Conservation (phyloP, 2,113 vertebrate genomes). For the Chaetorhynchus papuensis region DNA sequence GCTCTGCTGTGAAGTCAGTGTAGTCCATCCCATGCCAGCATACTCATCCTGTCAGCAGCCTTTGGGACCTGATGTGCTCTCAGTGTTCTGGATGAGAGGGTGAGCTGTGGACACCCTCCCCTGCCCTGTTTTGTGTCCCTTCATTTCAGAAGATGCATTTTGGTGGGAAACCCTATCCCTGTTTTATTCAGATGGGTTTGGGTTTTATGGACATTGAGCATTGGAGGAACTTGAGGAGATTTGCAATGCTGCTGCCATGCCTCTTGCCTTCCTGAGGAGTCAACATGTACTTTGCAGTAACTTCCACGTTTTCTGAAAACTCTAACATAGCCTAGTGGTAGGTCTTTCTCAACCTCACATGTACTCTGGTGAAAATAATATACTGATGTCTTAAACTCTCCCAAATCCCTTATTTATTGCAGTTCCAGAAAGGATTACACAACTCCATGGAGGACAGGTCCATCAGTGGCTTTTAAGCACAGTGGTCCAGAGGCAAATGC, state of each 20-base stretch:
- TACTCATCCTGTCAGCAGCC: neutral
- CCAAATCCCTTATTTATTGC: constrained; percentile 15
- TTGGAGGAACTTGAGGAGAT: neutral
- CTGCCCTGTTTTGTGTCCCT: rapidly evolving
- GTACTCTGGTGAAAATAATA: neutral
- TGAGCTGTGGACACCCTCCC: neutral
- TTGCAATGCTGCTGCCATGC: neutral
- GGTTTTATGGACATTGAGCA: rapidly evolving
- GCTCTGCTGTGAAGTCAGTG: neutral
- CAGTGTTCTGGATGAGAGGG: neutral
- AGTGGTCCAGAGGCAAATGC: neutral
- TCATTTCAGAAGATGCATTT: neutral
- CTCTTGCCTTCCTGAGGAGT: neutral
- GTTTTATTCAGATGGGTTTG: neutral
- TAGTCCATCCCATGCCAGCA: neutral
- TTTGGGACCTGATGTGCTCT: neutral
- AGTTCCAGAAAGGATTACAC: neutral
- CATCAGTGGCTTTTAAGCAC: neutral
- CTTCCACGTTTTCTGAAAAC: neutral
- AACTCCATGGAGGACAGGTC: neutral
- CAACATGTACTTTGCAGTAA: neutral
- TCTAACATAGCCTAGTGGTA: neutral
- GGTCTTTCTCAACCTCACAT: neutral
- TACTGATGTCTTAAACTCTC: neutral
- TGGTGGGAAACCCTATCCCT: neutral